Base-by-base conservation (phyloP, 2,888 invertebrate species). In the Agrotis segetum region DNA sequence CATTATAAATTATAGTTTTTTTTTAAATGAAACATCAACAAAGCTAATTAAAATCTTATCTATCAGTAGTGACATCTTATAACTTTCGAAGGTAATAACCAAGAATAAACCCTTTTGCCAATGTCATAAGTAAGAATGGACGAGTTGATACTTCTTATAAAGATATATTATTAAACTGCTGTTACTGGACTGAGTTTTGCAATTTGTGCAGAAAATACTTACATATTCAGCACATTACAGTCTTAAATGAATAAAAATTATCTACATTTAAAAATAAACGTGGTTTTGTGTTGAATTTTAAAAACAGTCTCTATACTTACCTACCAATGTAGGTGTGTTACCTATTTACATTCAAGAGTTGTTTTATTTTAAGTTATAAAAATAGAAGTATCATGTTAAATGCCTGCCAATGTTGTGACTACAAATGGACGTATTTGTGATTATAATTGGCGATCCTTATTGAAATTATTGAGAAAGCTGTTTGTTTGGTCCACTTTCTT, bases 401-500 rank as follows among this genome's bases (percentile, higher is more conserved):
- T 69, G 58, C 47, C 19, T 21, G 40, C 24, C n/a, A 21, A 56
- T 77, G 81, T 71, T 77, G 44, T 67, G 79, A 65, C 67, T 71
- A 67, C 58, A 65, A 62, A 77, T 52, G 49, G 63, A 29, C 47
- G 24, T 58, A 69, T 82, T 73, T 71, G 66, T 62, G 67, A 75
- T 73, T 71, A 53, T 63, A 73, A 75, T 75, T 75, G 52, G 16
- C 49, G 46, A 70, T 66, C 55, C 52, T 61, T 84, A 75, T 75
- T 67, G 58, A 60, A 67, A 68, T 63, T 50, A 47, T 59, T 61
- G 63, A 49, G 68, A 83, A 74, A 74, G 56, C 29, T 81, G 65
- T 82, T 83, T 74, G 67, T 71, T 74, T 83, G 82, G n/a, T 60
- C 77, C 60, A 83, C 71, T 84, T 82, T 82, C 61, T 50, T 47